These are phyloP conservation scores for Rhagonycha fulva DNA, from an alignment of 2,888 invertebrate genomes.

Conservation along the genomic window DNA sequence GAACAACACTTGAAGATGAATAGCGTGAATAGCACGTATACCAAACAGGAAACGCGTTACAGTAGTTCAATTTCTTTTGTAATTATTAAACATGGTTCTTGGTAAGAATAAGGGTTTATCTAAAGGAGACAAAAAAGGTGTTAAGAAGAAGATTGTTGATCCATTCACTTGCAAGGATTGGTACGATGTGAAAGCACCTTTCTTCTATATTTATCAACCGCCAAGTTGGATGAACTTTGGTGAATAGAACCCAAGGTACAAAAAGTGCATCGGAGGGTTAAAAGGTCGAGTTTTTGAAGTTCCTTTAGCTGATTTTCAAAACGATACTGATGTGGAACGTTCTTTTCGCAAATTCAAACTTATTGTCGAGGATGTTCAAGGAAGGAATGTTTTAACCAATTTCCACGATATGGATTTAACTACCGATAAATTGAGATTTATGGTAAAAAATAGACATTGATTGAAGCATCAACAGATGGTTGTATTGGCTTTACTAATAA, in stretches of 20 bases:
- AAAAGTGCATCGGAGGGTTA: constrained; percentile 97
- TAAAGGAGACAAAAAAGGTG: constrained; percentile 98
- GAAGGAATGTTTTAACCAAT: constrained; percentile 92
- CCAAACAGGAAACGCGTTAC: neutral
- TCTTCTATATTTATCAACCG: constrained; percentile 97
- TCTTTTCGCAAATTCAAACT: constrained; percentile 98
- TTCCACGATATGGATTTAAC: constrained; percentile 99
- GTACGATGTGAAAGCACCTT: constrained; percentile 74
- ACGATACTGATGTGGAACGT: constrained; percentile 93
- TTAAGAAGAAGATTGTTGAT: constrained; percentile 99
- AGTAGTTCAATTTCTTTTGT: neutral
- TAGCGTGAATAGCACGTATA: neutral
- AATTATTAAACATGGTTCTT: constrained; percentile 71
- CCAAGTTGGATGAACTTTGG: constrained; percentile 97
- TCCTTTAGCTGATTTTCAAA: constrained; percentile 95
- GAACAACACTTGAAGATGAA: too few relatives aligned
- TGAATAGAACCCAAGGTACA: constrained; percentile 93
- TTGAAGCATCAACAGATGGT: constrained; percentile 97
- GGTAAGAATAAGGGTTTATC: constrained; percentile 96
- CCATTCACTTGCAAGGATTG: constrained; percentile 99
- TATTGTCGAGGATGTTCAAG: too few relatives aligned
- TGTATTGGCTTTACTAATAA: constrained; percentile 99
- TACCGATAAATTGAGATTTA: constrained; percentile 96
- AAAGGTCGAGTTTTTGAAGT: constrained; percentile 98
- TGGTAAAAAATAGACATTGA: constrained; percentile 99